These are phyloP conservation scores for Leptinotarsa rubiginosa DNA, from an alignment of 2,888 invertebrate species.

Conservation along the genomic window DNA sequence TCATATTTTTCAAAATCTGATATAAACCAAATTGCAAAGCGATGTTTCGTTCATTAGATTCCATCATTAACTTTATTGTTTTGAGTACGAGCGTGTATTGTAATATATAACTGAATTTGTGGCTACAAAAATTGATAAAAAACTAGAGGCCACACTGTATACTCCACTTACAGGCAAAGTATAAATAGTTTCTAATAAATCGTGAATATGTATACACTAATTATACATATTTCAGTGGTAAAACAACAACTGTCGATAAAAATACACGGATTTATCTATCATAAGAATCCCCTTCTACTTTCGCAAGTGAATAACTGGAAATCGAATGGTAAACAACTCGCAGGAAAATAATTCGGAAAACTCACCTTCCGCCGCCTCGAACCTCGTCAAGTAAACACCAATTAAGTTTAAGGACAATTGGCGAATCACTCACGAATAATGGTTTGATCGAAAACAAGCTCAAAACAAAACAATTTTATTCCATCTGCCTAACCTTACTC, in stretches of 20 bases:
- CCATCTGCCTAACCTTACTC: slow-evolving; percentile 8
- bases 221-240: background rate
- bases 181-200: background rate
- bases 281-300: background rate
- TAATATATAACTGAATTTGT: no score
- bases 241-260: background rate
- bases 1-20: no score
- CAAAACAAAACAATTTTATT: slow-evolving; percentile 3
- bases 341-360: slow-evolving; percentile 4
- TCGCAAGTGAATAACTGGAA: background rate
- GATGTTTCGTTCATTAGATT: no score
- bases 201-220: background rate
- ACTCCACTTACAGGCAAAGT: background rate
- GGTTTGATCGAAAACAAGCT: background rate
- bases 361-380: background rate
- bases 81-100: no score
- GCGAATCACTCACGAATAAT: slow-evolving; percentile 3
- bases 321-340: slow-evolving; percentile 5
- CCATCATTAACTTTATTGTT: no score
- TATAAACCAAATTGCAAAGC: no score
- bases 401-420: slow-evolving; percentile 10
- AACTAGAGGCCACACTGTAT: background rate
- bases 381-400: background rate
- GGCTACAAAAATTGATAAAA: no score
- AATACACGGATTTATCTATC: background rate